Evolutionary conservation across 1,140 invertebrate species (phyloP).

Genomic region (Neodiprion lecontei): DNA sequence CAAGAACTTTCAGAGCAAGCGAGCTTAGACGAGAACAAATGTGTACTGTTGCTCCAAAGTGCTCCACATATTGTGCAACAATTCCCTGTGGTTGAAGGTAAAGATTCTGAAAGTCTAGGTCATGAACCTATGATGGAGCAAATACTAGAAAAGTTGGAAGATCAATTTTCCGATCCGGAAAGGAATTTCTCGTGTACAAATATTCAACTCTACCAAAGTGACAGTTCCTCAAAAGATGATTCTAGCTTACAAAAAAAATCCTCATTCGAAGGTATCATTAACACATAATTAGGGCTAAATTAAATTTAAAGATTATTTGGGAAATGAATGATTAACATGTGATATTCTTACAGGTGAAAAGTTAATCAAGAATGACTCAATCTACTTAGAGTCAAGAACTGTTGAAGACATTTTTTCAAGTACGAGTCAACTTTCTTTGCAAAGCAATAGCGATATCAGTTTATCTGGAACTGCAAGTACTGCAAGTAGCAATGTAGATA

Average conservation of each 20-base stretch:
- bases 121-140: neutral
- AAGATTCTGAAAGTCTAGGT: neutral
- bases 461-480: slow-evolving; percentile 12
- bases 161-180: too few relatives aligned
- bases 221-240: too few relatives aligned
- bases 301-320: too few relatives aligned
- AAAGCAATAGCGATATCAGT: slow-evolving; percentile 9
- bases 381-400: neutral
- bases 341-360: slow-evolving; percentile 14
- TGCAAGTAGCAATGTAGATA: slow-evolving; percentile 9
- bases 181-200: too few relatives aligned
- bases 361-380: neutral
- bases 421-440: slow-evolving; percentile 11
- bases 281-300: too few relatives aligned
- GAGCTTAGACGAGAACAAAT: too few relatives aligned
- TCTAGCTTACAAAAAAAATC: too few relatives aligned
- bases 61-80: too few relatives aligned
- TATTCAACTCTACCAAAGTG: too few relatives aligned
- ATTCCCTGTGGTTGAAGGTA: neutral
- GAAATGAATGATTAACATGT: slow-evolving; percentile 22
- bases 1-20: slow-evolving; percentile 10
- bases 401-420: slow-evolving; percentile 4
- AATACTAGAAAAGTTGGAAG: too few relatives aligned
- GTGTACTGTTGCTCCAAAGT: too few relatives aligned
- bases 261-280: too few relatives aligned